Evolutionary conservation across 2,888 invertebrate genomes (phyloP).

Genomic region (Mylabris sibirica): DNA sequence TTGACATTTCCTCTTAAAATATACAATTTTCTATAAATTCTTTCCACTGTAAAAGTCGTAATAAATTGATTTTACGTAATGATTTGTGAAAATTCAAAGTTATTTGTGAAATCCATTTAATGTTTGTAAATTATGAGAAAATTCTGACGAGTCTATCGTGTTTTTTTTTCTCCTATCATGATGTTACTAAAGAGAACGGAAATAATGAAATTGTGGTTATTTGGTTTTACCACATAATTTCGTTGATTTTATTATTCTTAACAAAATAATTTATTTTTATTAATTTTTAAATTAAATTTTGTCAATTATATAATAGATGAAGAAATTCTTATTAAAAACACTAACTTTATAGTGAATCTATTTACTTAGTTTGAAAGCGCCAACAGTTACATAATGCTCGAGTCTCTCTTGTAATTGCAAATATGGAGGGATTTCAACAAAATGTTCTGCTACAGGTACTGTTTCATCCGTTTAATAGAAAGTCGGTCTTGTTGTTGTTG

Average conservation of each 20-base stretch:
- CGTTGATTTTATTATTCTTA: not conserved
- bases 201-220: not conserved
- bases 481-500: slow-evolving; percentile 21
- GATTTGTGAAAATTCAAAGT: not conserved
- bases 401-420: slow-evolving; percentile 29
- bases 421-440: slow-evolving; percentile 32
- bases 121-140: not conserved
- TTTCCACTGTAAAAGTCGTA: not conserved
- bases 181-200: not conserved
- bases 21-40: not conserved
- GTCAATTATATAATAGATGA: slow-evolving; percentile 22
- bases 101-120: not conserved
- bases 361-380: slow-evolving; percentile 42
- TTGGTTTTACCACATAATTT: not conserved
- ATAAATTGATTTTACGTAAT: not conserved
- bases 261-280: not conserved
- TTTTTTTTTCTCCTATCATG: not conserved
- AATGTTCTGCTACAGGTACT: slow-evolving; percentile 29
- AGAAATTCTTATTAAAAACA: slow-evolving; percentile 32
- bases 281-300: not conserved
- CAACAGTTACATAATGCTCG: slow-evolving; percentile 33
- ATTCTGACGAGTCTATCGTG: not conserved
- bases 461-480: slow-evolving; percentile 27
- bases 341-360: slow-evolving; percentile 28
- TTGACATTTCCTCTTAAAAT: not conserved